Percentiles rank a stretch among this genome's conserved stretches.
Conservation (phyloP, 2,113 vertebrate species). For the Brachypodius melanocephalos region DNA sequence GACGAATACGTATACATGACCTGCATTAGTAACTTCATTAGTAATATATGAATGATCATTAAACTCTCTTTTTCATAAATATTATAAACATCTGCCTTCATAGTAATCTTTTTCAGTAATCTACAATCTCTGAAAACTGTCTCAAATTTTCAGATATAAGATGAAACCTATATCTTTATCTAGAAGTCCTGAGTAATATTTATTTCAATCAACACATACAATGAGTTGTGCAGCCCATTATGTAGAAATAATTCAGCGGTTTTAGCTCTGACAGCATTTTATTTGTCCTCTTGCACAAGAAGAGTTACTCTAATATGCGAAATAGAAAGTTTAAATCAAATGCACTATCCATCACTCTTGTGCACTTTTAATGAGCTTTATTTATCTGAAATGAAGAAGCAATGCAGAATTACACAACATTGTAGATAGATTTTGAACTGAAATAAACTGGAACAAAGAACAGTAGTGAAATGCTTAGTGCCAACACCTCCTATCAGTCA, state of each 20-base stretch:
- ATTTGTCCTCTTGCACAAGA: neutral
- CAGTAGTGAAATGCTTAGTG: neutral
- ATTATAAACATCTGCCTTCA: neutral
- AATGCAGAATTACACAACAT: neutral
- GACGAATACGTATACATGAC: rapidly evolving
- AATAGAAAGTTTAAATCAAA: neutral
- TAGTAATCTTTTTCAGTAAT: neutral
- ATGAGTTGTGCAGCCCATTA: neutral
- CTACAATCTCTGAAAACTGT: neutral
- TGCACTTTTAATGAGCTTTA: neutral
- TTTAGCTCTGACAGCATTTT: neutral
- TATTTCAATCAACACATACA: conserved; percentile 17
- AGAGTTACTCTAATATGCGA: neutral
- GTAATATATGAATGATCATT: neutral
- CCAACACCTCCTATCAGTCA: neutral
- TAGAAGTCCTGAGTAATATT: neutral
- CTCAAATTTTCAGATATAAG: conserved; percentile 1
- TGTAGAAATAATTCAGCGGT: neutral
- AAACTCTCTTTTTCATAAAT: neutral
- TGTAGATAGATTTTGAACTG: neutral
- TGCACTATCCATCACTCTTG: neutral
- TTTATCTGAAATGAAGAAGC: conserved; percentile 14
- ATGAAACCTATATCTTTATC: neutral
- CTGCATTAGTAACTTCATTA: neutral
- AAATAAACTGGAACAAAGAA: neutral